Evolutionary conservation across 2,113 vertebrate genomes (phyloP).

Genomic region (Tachycineta bicolor): DNA sequence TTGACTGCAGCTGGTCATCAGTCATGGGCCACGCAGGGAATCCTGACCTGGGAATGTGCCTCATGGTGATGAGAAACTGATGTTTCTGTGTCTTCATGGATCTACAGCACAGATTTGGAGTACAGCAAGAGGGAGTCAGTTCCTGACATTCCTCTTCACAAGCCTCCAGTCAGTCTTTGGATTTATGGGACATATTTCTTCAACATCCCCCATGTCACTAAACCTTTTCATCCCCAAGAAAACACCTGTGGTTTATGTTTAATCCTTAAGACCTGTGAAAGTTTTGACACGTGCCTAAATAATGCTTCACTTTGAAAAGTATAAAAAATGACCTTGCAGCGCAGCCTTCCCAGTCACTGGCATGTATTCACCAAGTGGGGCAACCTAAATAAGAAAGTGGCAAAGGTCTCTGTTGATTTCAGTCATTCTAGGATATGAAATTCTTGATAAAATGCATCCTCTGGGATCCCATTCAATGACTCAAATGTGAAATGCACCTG

Average conservation of each 20-base stretch:
- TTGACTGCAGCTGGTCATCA: not conserved
- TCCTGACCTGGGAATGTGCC: slow-evolving; percentile 2
- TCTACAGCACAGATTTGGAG: slow-evolving; percentile 21
- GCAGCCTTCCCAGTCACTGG: not conserved
- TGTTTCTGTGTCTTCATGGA: slow-evolving; percentile 3
- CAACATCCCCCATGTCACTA: not conserved
- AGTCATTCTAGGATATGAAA: not conserved
- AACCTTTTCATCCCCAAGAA: slow-evolving; percentile 45
- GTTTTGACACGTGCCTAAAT: slow-evolving; percentile 41
- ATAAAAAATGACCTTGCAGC: slow-evolving; percentile 6
- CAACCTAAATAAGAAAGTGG: slow-evolving; percentile 32
- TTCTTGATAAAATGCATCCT: not conserved
- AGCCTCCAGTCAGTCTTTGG: not conserved
- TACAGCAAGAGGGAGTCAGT: not conserved
- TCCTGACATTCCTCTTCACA: slow-evolving; percentile 14
- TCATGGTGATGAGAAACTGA: slow-evolving; percentile 32
- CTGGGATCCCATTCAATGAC: not conserved
- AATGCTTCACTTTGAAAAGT: slow-evolving; percentile 27
- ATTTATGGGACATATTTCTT: slow-evolving; percentile 43
- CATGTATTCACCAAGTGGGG: not conserved
- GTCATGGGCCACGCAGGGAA: not conserved
- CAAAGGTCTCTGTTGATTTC: slow-evolving; percentile 9
- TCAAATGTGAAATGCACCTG: not conserved
- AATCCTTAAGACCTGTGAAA: slow-evolving; percentile 26
- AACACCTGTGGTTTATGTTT: slow-evolving; percentile 41